Evolutionary conservation across 2,888 invertebrate genomes (phyloP).

Genomic region (Drosophila mettleri): DNA sequence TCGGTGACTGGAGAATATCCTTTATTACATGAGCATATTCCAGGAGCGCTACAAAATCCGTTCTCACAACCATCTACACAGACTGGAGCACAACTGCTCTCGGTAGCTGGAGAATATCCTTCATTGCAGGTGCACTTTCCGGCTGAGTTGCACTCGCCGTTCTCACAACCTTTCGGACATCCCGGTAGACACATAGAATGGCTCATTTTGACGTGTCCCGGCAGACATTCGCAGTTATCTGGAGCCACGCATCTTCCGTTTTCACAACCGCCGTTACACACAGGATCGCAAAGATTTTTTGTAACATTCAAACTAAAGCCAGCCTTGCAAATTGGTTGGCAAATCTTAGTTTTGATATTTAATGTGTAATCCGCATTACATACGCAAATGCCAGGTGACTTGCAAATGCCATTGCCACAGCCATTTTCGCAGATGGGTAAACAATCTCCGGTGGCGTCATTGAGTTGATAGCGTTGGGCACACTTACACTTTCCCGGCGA

Average conservation of each 20-base stretch:
- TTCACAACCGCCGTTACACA: slow-evolving; percentile 66
- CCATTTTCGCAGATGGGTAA: slow-evolving; percentile 72
- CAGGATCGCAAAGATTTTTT: slow-evolving; percentile 46
- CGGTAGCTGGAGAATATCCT: slow-evolving; percentile 11
- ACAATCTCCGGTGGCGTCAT: slow-evolving; percentile 60
- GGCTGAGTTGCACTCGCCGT: slow-evolving; percentile 14
- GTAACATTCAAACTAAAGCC: slow-evolving; percentile 34
- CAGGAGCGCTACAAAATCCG: slow-evolving; percentile 20
- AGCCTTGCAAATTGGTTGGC: slow-evolving; percentile 69
- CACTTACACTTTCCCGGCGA: slow-evolving; percentile 78
- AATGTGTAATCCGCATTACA: slow-evolving; percentile 86
- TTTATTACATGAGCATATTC: neutral
- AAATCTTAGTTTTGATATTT: slow-evolving; percentile 68
- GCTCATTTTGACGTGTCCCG: slow-evolving; percentile 83
- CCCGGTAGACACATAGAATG: slow-evolving; percentile 78
- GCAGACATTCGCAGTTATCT: slow-evolving; percentile 89
- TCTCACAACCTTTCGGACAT: slow-evolving; percentile 19
- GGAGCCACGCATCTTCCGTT: slow-evolving; percentile 88
- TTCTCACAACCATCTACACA: slow-evolving; percentile 27
- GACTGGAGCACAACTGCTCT: slow-evolving; percentile 14
- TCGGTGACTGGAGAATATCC: neutral
- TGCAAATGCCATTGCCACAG: slow-evolving; percentile 82
- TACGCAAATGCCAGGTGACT: slow-evolving; percentile 86
- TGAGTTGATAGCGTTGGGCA: slow-evolving; percentile 29
- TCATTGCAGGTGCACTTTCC: slow-evolving; percentile 27